Percentiles rank a stretch among this genome's conserved stretches.
These are phyloP conservation scores for Cryptus viduatorius DNA, from an alignment of 2,888 invertebrate species.

Conservation along the genomic window DNA sequence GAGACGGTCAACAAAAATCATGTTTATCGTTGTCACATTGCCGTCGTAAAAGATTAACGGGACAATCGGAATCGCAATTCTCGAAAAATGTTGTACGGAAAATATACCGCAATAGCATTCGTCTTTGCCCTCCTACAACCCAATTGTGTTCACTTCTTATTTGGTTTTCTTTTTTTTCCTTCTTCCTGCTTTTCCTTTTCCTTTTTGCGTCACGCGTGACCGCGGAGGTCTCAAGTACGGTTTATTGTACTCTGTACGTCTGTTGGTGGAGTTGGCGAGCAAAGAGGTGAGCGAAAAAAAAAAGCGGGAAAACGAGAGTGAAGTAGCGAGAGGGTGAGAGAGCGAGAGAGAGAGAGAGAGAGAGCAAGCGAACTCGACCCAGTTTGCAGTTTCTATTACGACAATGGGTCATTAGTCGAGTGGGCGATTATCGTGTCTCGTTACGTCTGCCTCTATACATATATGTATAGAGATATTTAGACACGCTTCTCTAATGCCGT, in stretches of 20 bases:
- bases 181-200: slow-evolving; percentile 4
- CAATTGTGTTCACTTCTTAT: slow-evolving; percentile 38
- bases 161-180: slow-evolving; percentile 17
- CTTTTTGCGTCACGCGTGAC: slow-evolving; percentile 26
- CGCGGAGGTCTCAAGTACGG: slow-evolving; percentile 18
- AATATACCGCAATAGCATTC: background rate
- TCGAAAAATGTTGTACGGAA: background rate
- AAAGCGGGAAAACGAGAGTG: slow-evolving; percentile 48
- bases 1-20: no score
- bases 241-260: slow-evolving; percentile 50
- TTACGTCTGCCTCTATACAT: slow-evolving; percentile 46
- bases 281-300: slow-evolving; percentile 9
- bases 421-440: slow-evolving; percentile 69
- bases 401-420: slow-evolving; percentile 70
- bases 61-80: background rate
- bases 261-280: slow-evolving; percentile 13
- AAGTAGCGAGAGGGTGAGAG: background rate
- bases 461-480: slow-evolving; percentile 25
- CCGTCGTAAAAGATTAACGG: background rate
- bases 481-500: slow-evolving; percentile 16
- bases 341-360: no score
- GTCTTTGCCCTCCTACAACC: slow-evolving; percentile 5
- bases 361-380: slow-evolving; percentile 59
- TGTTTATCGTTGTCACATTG: background rate
- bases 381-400: slow-evolving; percentile 68